Evolutionary conservation across 2,888 invertebrate genomes (phyloP), one percentile per base, ranked within the genome.

Genomic region (Caenorhabditis wallacei): DNA sequence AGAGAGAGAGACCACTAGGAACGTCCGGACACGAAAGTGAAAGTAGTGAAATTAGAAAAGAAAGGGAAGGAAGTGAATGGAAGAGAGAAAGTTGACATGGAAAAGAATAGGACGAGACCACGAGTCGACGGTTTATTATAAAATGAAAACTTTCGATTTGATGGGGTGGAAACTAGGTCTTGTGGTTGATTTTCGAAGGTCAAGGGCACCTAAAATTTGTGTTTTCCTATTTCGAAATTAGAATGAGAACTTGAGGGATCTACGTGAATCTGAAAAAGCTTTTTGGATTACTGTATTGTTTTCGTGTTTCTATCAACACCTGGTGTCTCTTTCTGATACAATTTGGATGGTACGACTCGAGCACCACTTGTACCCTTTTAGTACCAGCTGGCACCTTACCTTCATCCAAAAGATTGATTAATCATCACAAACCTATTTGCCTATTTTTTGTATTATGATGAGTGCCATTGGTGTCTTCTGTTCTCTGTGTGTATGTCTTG

Each of bases 391-490:
- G 64, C 64, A 64, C 64, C 64, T 64, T 46, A 51, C 64, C 64
- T 51, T 18, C 59, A 61, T 26, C 64, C 51, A 51, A 64, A n/a
- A 64, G 64, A 51, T 64, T 64, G 64, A 64, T 64, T 48, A 64
- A 46, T 51, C 64, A 64, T 64, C 64, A 30, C 30, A 64, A 64
- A 64, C 64, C 64, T 64, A 64, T 64, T 64, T 61, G 61, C 61
- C 43, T 61, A 46, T 61, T 64, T 64, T 64, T 64, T 64, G 64
- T 64, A 51, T 64, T 51, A 26, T 22, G n/a, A n/a, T n/a, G 46
- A 63, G 63, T 63, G 64, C 64, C 64, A 64, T 64, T 64, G 64
- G 64, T 64, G 63, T 63, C 59, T 59, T 63, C 63, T 46, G 46
- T 57, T 61, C 61, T 43, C 22, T 30, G 35, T 56, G 35, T 56